phyloP scores from a whole-genome alignment of 2,888 invertebrate genomes.

The Melanotus villosus region DNA sequence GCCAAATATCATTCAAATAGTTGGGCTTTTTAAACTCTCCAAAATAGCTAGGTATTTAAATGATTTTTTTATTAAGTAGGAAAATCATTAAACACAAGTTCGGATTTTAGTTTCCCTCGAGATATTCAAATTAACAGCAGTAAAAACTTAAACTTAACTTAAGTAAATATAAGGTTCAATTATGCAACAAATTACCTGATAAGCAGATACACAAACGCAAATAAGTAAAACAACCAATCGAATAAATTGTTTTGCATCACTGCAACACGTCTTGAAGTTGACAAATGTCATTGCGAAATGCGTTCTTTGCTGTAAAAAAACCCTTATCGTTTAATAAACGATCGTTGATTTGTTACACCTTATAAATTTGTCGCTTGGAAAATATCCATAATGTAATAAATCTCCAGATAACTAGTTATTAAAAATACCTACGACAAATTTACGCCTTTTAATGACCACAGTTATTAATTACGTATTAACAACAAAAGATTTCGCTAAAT shows the following conservation, averaged over 20 bases:
- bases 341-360: constrained; percentile 15
- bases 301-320: not conserved
- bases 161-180: too few relatives aligned
- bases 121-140: too few relatives aligned
- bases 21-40: too few relatives aligned
- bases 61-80: too few relatives aligned
- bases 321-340: constrained; percentile 20
- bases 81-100: too few relatives aligned
- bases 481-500: not conserved
- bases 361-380: constrained; percentile 22
- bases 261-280: constrained; percentile 64
- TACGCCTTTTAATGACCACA: too few relatives aligned
- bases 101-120: too few relatives aligned
- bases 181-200: constrained; percentile 77
- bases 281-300: constrained; percentile 13
- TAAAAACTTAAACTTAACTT: too few relatives aligned
- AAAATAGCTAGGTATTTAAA: too few relatives aligned
- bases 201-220: constrained; percentile 72
- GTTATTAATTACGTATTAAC: too few relatives aligned
- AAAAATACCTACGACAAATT: not conserved
- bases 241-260: constrained; percentile 72
- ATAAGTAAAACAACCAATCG: constrained; percentile 72
- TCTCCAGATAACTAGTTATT: not conserved
- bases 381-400: not conserved
- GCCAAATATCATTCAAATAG: too few relatives aligned